phyloP scores from a whole-genome alignment of 2,113 vertebrate genomes.

The Corythaixoides concolor region DNA sequence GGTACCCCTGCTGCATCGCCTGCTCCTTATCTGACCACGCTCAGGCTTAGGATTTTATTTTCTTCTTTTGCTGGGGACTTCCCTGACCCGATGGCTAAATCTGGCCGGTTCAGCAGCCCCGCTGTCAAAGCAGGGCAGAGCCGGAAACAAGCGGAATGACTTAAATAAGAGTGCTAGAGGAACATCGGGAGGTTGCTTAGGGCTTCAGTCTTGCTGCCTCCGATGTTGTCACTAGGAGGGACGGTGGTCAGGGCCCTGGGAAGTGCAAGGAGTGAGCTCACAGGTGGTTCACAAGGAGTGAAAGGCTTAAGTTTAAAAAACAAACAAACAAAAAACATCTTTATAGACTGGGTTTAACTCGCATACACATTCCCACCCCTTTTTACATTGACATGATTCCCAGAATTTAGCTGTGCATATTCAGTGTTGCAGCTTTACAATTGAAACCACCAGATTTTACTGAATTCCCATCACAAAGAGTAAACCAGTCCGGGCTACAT shows the following conservation, averaged over 20 bases:
- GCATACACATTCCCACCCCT: neutral
- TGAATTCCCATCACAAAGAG: neutral
- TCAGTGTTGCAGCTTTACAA: neutral
- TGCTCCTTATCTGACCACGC: neutral
- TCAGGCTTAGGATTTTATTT: neutral
- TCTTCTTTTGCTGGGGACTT: neutral
- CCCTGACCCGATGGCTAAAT: neutral
- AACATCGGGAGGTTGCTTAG: neutral
- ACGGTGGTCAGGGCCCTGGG: neutral
- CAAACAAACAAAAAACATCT: neutral
- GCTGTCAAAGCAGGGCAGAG: neutral
- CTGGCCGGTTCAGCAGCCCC: neutral
- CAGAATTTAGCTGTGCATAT: neutral
- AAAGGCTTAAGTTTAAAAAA: neutral
- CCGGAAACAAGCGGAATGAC: neutral
- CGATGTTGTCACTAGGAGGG: neutral
- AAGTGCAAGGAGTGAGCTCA: neutral
- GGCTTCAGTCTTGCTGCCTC: neutral
- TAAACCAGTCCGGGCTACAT: neutral
- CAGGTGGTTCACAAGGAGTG: neutral
- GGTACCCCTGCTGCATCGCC: neutral
- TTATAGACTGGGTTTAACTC: neutral
- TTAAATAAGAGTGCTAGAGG: neutral
- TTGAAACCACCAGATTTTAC: neutral
- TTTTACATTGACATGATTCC: neutral